Evolutionary conservation across 2,797 vertebrate genomes (phyloP).

Genomic region (Caiman crocodilus): DNA sequence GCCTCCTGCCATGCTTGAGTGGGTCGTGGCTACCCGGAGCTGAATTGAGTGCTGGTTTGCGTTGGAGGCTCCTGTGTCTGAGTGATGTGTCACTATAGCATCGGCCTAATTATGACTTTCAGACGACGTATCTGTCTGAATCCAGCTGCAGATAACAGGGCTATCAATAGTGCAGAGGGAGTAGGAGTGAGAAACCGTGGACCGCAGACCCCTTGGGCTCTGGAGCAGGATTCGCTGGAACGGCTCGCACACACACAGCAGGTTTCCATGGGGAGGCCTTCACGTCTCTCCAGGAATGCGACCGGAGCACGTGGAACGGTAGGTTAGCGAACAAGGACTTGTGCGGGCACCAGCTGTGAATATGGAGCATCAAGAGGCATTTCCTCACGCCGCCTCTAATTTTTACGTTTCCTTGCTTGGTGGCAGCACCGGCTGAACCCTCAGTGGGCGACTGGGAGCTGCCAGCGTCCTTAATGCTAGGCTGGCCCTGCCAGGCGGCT

Average conservation of each 20-base stretch:
- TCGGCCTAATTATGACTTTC: slow-evolving; percentile 37
- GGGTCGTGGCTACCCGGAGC: slow-evolving; percentile 17
- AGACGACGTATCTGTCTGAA: slow-evolving; percentile 25
- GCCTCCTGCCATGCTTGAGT: slow-evolving; percentile 33
- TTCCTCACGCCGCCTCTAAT: background rate
- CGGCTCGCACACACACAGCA: too few relatives aligned
- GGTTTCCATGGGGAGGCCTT: background rate
- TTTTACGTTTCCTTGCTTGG: background rate
- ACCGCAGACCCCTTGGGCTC: background rate
- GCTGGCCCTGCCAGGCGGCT: background rate
- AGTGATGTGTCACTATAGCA: slow-evolving; percentile 17
- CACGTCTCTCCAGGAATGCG: background rate
- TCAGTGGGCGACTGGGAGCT: background rate
- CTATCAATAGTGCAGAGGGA: background rate
- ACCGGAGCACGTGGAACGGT: background rate
- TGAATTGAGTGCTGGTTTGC: slow-evolving; percentile 30
- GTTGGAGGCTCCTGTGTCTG: background rate
- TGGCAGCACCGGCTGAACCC: background rate
- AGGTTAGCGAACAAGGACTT: background rate
- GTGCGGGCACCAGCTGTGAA: background rate
- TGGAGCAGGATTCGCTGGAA: background rate
- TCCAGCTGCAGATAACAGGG: background rate
- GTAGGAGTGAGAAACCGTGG: background rate
- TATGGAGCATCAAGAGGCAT: background rate
- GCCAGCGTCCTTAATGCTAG: background rate